Evolutionary conservation across 2,797 vertebrate genomes (phyloP).

Genomic region (Syngnathus acus): DNA sequence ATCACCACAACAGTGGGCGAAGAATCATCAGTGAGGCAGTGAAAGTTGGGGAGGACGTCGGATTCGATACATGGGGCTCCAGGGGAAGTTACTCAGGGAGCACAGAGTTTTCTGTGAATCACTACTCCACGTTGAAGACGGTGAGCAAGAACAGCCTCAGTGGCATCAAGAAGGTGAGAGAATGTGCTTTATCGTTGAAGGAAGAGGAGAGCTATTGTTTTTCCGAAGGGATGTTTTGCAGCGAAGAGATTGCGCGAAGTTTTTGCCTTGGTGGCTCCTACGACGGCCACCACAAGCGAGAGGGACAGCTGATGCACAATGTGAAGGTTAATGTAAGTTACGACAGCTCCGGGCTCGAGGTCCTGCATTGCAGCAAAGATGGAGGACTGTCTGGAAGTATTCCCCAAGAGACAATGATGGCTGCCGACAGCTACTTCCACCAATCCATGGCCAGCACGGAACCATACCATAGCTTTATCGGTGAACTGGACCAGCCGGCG

Average conservation of each 20-base stretch:
- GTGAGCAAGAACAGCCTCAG: slow-evolving; percentile 66
- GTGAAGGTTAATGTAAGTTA: slow-evolving; percentile 71
- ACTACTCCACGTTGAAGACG: slow-evolving; percentile 72
- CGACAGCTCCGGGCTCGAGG: slow-evolving; percentile 60
- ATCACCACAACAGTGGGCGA: slow-evolving; percentile 66
- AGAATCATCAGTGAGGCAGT: slow-evolving; percentile 60
- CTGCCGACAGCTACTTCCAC: slow-evolving; percentile 68
- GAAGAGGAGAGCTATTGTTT: slow-evolving; percentile 77
- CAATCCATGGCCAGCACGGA: slow-evolving; percentile 67
- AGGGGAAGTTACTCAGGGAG: slow-evolving; percentile 77
- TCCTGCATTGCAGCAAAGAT: slow-evolving; percentile 68
- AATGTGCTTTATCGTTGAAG: slow-evolving; percentile 76
- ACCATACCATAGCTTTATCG: slow-evolving; percentile 76
- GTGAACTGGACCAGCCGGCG: slow-evolving; percentile 66
- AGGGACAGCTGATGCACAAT: slow-evolving; percentile 68
- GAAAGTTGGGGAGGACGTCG: slow-evolving; percentile 71
- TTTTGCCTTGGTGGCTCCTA: slow-evolving; percentile 68
- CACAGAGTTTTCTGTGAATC: slow-evolving; percentile 70
- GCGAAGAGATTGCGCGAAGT: slow-evolving; percentile 70
- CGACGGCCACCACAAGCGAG: slow-evolving; percentile 69
- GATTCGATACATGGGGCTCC: slow-evolving; percentile 72
- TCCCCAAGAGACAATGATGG: slow-evolving; percentile 68
- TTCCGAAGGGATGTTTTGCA: slow-evolving; percentile 71
- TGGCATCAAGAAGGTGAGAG: slow-evolving; percentile 71
- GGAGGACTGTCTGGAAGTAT: slow-evolving; percentile 58